These are phyloP conservation scores for Eilema sororculum DNA, from an alignment of 2,888 invertebrate genomes.

Conservation along the genomic window DNA sequence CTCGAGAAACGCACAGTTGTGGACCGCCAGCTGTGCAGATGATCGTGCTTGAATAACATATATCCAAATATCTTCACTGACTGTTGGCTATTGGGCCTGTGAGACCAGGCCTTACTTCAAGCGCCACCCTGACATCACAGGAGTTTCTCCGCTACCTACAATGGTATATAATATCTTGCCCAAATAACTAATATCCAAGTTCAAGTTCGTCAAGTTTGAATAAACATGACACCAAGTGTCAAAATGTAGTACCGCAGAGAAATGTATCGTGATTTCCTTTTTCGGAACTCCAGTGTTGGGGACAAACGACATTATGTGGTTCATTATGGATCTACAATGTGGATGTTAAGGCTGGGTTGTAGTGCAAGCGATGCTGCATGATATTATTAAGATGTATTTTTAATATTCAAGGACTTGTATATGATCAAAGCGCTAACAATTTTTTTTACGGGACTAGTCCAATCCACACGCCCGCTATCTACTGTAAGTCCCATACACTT, in stretches of 20 bases:
- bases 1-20: no score
- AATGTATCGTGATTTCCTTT: slow-evolving; percentile 79
- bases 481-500: no score
- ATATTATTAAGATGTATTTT: no score
- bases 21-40: no score
- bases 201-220: slow-evolving; percentile 32
- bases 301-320: slow-evolving; percentile 33
- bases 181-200: slow-evolving; percentile 46
- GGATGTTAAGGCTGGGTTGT: not conserved
- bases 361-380: not conserved
- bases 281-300: slow-evolving; percentile 57
- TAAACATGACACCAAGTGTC: slow-evolving; percentile 55
- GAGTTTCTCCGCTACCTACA: slow-evolving; percentile 10
- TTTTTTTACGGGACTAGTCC: no score
- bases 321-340: slow-evolving; percentile 49
- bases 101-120: not conserved
- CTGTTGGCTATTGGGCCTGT: no score
- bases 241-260: slow-evolving; percentile 51
- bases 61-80: no score
- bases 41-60: no score
- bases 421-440: no score
- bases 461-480: no score
- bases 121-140: slow-evolving; percentile 8
- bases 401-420: no score
- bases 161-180: slow-evolving; percentile 33